Evolutionary conservation across 2,113 vertebrate species (phyloP), one percentile per base, ranked within the genome.

Genomic region (Ochotona curzoniae): DNA sequence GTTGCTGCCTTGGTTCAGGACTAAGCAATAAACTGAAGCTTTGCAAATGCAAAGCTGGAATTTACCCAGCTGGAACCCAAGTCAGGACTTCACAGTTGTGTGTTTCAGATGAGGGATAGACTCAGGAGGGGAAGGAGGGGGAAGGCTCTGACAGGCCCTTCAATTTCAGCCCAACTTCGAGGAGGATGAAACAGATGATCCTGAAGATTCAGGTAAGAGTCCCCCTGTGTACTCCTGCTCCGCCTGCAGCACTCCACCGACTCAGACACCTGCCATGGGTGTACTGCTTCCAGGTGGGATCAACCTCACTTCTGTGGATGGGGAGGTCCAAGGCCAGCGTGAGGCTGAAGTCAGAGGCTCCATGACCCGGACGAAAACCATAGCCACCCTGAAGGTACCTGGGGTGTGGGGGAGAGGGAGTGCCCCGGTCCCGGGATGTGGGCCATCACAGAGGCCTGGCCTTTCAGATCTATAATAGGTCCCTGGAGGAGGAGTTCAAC

Each of bases 401-500:
- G 7, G 49, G 32, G 47, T 6, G n/a, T 30, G 9, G 71, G 88
- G 26, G 84, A 28, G 61, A 47, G n/a, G 47, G 14, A 20, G 14
- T 44, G n/a, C 23, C 64, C 44, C 9, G 2, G 80, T 47, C 66
- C 75, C 44, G 51, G 70, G 21, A 57, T n/a, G 15, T 8, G 0
- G 54, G 15, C 67, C 90, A 20, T 83, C n/a, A 35, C 89, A 6
- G 54, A 92, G 44, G n/a, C 32, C 64, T 61, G 1, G 4, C 54
- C 70, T 92, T 83, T 92, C 97, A 99, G 99, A 98, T 99, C 87
- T 99, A 99, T 84, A 97, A 89, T 63, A 97, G 98, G 0, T 98
- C 99, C 83, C 97, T 99, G 95, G 99, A 99, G 97, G 98, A 98
- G 9, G 98, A 99, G 70, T 99, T 99, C 96, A 97, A 90, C 87